phyloP scores from a whole-genome alignment of 2,888 invertebrate species.

The Slavum lentiscoides region DNA sequence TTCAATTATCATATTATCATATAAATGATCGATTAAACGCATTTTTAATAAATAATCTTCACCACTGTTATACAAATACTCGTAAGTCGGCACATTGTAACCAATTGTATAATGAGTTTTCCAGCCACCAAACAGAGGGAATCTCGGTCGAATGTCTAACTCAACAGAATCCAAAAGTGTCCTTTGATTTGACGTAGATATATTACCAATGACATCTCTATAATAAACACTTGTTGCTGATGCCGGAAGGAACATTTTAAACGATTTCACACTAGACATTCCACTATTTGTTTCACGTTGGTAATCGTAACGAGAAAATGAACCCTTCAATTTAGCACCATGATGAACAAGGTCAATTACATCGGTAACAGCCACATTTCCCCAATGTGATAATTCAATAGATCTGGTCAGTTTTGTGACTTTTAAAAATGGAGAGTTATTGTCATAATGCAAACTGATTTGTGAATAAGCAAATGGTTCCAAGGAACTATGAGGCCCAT shows the following conservation, averaged over 20 bases:
- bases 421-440: constrained; percentile 94
- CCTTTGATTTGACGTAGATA: constrained; percentile 93
- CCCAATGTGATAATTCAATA: constrained; percentile 99
- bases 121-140: constrained; percentile 99
- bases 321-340: constrained; percentile 89
- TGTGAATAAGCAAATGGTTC: constrained; percentile 67
- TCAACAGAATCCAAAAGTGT: constrained; percentile 90
- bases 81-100: constrained; percentile 96
- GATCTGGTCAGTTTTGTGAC: constrained; percentile 82
- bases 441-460: constrained; percentile 88
- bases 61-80: constrained; percentile 83
- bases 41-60: constrained; percentile 83
- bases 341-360: constrained; percentile 87
- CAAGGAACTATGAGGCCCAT: constrained; percentile 85
- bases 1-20: constrained; percentile 94
- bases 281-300: constrained; percentile 89
- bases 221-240: constrained; percentile 95
- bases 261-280: constrained; percentile 86
- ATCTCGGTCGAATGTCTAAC: constrained; percentile 91
- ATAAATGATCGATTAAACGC: constrained; percentile 94
- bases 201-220: constrained; percentile 96
- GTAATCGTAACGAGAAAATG: constrained; percentile 96
- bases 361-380: constrained; percentile 97
- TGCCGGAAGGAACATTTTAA: constrained; percentile 77
- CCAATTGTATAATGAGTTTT: constrained; percentile 95